These are phyloP conservation scores for Theristicus caerulescens DNA, from an alignment of 2,113 vertebrate genomes.

Conservation along the genomic window DNA sequence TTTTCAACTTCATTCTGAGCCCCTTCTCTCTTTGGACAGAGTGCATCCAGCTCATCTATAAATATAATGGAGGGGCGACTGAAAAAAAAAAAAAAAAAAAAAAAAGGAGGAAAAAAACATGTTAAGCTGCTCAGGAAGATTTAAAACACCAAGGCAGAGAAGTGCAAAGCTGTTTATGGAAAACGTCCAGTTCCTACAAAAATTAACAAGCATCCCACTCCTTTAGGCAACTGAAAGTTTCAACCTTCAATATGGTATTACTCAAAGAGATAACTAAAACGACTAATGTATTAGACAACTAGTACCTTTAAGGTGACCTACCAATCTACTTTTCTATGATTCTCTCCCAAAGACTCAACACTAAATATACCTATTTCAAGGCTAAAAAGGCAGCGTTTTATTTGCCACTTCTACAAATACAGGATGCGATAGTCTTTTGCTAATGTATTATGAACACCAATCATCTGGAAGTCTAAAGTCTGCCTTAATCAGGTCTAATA, in stretches of 20 bases:
- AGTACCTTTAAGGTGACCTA: neutral
- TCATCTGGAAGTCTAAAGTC: neutral
- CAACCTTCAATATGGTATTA: neutral
- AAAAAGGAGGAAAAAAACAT: neutral
- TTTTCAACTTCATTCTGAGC: conserved; percentile 97
- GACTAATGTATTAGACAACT: neutral
- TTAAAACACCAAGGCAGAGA: neutral
- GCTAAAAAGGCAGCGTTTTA: neutral
- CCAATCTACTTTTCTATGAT: neutral
- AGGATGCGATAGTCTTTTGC: neutral
- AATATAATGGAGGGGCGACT: conserved; percentile 93
- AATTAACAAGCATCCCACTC: neutral
- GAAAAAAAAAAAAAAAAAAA: neutral
- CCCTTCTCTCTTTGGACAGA: conserved; percentile 92
- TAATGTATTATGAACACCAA: neutral
- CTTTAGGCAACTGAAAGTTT: neutral
- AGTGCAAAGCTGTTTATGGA: neutral
- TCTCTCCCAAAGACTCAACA: neutral
- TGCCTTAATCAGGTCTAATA: neutral
- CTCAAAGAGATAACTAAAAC: neutral
- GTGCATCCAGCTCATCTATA: conserved; percentile 94
- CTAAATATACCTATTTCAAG: neutral
- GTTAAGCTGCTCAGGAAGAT: neutral
- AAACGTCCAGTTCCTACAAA: neutral
- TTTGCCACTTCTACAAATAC: neutral